Base-by-base conservation (phyloP, 2,797 vertebrate species). In the Lithobates sylvaticus region DNA sequence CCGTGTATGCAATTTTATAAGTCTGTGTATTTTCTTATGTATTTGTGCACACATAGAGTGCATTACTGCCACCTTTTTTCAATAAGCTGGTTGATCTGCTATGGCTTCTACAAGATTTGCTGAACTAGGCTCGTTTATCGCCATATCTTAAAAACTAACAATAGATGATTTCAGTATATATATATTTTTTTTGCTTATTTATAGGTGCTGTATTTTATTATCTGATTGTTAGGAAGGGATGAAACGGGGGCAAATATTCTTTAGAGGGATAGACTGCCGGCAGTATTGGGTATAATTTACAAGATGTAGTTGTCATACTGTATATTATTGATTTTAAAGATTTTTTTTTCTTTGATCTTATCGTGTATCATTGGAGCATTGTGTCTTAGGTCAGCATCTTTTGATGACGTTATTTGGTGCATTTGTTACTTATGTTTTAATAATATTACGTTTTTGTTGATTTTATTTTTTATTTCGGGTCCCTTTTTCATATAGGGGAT, bases 231-330 rank as follows among this genome's bases (percentile, higher is more conserved):
- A 96, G 96, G 96, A 97, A 97, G 96, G 96, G 97, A 97, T 97
- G 96, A 96, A 96, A 96, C 96, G 96, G 96, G 86, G 97, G 96
- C 96, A 97, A 97, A 96, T 97, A 95, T 97, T 97, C 96, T 96
- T 97, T 98, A 97, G 97, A 96, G 95, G 95, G 97, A 97, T 97
- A 98, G 97, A 98, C 97, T 98, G 97, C 97, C 97, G 97, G 97
- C 97, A 98, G 97, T 99, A 97, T 98, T 98, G 96, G 97, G 96
- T 97, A 97, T 97, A 98, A 97, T 97, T 97, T 97, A 97, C 97
- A 96, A 97, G 96, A 96, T 96, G 96, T 97, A 97, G 96, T 96
- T 97, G 96, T 97, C 96, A 96, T 97, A 96, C 96, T 98, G 97
- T 97, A 97, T 97, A 97, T 98, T 97, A 96, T 96, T 96, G 96